A percentile compares a stretch with the other conserved stretches of the same genome.
These are phyloP conservation scores for Lasioglossum morio DNA, from an alignment of 2,888 invertebrate genomes.

Conservation along the genomic window DNA sequence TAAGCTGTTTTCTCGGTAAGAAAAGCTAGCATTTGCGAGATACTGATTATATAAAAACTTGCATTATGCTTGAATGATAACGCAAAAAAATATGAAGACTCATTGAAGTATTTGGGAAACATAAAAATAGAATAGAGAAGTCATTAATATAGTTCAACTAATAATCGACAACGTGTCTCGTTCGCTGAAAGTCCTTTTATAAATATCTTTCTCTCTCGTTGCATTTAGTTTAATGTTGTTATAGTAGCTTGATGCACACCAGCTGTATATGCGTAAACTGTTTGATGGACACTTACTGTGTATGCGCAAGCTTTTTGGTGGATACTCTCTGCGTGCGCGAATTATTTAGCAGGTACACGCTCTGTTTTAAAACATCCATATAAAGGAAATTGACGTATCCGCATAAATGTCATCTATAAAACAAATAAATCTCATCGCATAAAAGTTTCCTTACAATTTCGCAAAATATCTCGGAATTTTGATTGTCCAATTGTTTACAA, in stretches of 20 bases:
- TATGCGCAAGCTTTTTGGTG: background rate
- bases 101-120: no score
- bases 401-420: background rate
- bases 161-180: background rate
- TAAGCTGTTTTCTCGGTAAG: background rate
- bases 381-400: background rate
- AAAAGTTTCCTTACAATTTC: background rate
- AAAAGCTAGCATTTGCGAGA: background rate
- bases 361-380: background rate
- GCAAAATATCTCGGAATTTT: background rate
- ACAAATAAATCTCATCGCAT: background rate
- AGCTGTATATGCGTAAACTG: background rate
- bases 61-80: background rate
- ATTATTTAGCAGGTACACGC: background rate
- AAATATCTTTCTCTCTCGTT: background rate
- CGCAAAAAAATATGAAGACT: no score
- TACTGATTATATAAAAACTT: background rate
- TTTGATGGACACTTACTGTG: conserved; percentile 1
- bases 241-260: background rate
- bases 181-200: background rate
- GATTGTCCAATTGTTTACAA: background rate
- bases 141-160: background rate
- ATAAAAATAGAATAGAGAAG: background rate
- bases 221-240: background rate
- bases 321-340: background rate